These are phyloP conservation scores for Poecilia wingei DNA, from an alignment of 2,797 vertebrate genomes.

Conservation along the genomic window DNA sequence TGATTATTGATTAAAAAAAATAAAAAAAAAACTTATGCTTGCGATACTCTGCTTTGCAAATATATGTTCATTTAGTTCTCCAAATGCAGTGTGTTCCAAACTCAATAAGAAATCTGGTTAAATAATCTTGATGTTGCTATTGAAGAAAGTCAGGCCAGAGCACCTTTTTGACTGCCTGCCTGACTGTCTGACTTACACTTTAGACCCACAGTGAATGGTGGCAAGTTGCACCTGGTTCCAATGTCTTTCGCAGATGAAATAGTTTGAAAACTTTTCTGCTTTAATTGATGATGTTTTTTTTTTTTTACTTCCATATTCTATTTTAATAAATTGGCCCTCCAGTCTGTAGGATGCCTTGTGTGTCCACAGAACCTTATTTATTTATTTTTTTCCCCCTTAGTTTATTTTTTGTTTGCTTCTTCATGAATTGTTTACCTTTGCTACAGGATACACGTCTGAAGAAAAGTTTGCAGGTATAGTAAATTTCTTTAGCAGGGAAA, in stretches of 20 bases:
- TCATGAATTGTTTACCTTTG: slow-evolving; percentile 60
- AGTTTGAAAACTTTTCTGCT: background rate
- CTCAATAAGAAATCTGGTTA: background rate
- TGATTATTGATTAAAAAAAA: background rate
- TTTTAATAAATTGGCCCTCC: background rate
- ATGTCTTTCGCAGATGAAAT: background rate
- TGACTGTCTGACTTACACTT: background rate
- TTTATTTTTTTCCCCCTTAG: slow-evolving; percentile 4
- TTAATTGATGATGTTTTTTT: background rate
- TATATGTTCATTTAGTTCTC: background rate
- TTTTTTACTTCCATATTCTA: background rate
- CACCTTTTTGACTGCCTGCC: background rate
- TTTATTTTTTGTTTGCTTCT: slow-evolving; percentile 23
- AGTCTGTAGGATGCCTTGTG: background rate
- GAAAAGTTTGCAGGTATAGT: slow-evolving; percentile 83
- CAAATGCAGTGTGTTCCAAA: background rate
- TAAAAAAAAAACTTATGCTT: no score
- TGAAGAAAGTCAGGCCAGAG: background rate
- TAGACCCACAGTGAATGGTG: background rate
- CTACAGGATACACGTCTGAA: slow-evolving; percentile 79
- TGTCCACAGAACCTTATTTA: background rate
- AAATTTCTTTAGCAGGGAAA: slow-evolving; percentile 50
- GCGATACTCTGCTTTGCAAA: background rate
- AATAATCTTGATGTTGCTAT: background rate
- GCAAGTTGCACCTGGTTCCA: background rate